Base-by-base conservation (phyloP, 2,113 vertebrate species). In the Chloropsis hardwickii region DNA sequence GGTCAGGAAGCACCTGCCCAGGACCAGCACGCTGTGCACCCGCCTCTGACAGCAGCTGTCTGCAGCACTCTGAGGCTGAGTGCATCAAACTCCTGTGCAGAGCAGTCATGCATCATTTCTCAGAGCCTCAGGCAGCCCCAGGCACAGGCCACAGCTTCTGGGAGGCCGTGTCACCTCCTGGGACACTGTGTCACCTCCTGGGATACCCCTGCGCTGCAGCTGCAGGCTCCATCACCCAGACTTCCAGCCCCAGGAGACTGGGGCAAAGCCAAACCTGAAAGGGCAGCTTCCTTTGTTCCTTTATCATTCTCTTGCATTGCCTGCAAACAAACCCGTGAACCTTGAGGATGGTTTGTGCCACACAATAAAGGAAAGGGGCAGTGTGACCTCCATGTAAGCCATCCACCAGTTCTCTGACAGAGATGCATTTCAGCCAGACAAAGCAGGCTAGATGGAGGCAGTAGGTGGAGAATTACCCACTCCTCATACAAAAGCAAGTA, bases 1-100 rank as follows among this genome's bases (percentile, higher is more conserved):
- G 3, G 27, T 39, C 65, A 94, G 88, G 85, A 94, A 92, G 45
- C 90, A 77, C 74, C 62, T 93, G 88, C 58, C 48, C 17, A 24
- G 50, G 54, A 61, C 8, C 51, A 58, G 22, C 78, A 28, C 51
- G 1, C 24, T n/a, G 31, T 6, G 45, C 14, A 21, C n/a, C 73
- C 39, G n/a, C n/a, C 47, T 78, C 78, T 78, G 73, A 5, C 37
- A 53, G 64, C 76, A 69, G 66, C 57, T 64, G 13, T 47, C 16
- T n/a, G 2, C 73, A 37, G 66, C 54, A 28, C 58, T 54, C 81
- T 2, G 48, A 23, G 83, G 44, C 66, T 24, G 40, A 33, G n/a
- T 0, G 0, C 57, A 14, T 21, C 57, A 57, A 56, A 50, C 40
- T 53, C 35, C 71, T 16, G 42, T 5, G 50, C 53, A 37, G 42